phyloP scores from a whole-genome alignment of 2,888 invertebrate species.

The Dryobotodes eremita region DNA sequence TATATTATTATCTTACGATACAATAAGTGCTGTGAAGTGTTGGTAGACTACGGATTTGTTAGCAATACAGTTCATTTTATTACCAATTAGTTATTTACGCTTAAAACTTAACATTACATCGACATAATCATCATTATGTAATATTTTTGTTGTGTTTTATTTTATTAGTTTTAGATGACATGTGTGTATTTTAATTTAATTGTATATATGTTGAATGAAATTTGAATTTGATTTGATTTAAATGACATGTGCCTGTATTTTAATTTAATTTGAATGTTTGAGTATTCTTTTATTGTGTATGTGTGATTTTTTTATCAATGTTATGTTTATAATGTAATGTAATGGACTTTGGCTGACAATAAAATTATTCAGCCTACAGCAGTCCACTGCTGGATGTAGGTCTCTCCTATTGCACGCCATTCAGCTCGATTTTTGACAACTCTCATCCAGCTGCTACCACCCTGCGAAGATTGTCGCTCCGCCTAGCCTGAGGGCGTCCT shows the following conservation, averaged over 20 bases:
- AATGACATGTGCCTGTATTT: too few relatives aligned
- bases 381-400: neutral
- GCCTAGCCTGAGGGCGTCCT: neutral
- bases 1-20: constrained; percentile 11
- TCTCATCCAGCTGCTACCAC: neutral
- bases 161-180: too few relatives aligned
- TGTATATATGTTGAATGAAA: too few relatives aligned
- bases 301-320: too few relatives aligned
- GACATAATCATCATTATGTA: too few relatives aligned
- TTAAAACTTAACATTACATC: neutral
- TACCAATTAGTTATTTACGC: neutral
- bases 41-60: neutral
- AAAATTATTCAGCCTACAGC: neutral
- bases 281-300: too few relatives aligned
- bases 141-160: too few relatives aligned
- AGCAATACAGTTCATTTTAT: neutral
- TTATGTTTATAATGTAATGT: too few relatives aligned
- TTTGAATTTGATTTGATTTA: too few relatives aligned
- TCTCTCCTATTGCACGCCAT: neutral
- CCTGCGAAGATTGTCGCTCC: neutral
- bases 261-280: too few relatives aligned
- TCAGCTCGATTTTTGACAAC: neutral
- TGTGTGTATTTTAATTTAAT: too few relatives aligned
- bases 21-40: neutral
- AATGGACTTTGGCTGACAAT: too few relatives aligned